These are phyloP conservation scores for Coptodon bakossiorum DNA, from an alignment of 2,113 vertebrate species.

Conservation along the genomic window DNA sequence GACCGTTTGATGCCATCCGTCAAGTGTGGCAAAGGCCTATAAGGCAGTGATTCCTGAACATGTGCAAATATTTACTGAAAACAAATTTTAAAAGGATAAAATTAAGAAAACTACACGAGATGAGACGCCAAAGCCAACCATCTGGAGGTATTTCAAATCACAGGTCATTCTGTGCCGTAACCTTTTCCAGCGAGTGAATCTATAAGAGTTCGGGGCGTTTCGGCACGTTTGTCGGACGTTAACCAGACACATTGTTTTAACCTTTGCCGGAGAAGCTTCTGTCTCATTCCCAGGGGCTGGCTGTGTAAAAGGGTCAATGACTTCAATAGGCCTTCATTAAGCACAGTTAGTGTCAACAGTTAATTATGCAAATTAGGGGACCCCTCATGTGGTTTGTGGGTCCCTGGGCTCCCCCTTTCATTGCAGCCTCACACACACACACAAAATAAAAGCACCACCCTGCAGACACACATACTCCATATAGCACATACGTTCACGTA, in stretches of 20 bases:
- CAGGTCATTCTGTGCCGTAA: slow-evolving; percentile 29
- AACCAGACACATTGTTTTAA: slow-evolving; percentile 71
- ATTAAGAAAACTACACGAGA: neutral
- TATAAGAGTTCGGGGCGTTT: slow-evolving; percentile 38
- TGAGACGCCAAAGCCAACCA: neutral
- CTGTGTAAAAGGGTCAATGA: slow-evolving; percentile 61
- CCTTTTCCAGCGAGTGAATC: slow-evolving; percentile 2
- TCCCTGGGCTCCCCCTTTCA: slow-evolving; percentile 60
- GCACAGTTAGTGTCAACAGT: slow-evolving; percentile 73
- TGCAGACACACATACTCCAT: neutral
- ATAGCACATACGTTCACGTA: slow-evolving; percentile 13
- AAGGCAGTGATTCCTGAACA: neutral
- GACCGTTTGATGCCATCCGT: neutral
- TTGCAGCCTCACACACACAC: slow-evolving; percentile 32
- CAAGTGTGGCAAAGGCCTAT: neutral
- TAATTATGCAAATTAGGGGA: slow-evolving; percentile 76
- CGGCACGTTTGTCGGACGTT: slow-evolving; percentile 50
- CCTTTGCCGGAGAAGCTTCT: slow-evolving; percentile 55
- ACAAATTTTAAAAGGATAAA: neutral
- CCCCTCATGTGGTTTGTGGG: slow-evolving; percentile 52
- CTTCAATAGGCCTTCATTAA: slow-evolving; percentile 74
- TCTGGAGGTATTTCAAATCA: slow-evolving; percentile 31
- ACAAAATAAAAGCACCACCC: slow-evolving; percentile 31
- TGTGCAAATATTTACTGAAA: neutral
- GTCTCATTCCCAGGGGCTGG: slow-evolving; percentile 66